phyloP scores from a whole-genome alignment of 1,140 invertebrate genomes.

The Latrodectus geometricus region DNA sequence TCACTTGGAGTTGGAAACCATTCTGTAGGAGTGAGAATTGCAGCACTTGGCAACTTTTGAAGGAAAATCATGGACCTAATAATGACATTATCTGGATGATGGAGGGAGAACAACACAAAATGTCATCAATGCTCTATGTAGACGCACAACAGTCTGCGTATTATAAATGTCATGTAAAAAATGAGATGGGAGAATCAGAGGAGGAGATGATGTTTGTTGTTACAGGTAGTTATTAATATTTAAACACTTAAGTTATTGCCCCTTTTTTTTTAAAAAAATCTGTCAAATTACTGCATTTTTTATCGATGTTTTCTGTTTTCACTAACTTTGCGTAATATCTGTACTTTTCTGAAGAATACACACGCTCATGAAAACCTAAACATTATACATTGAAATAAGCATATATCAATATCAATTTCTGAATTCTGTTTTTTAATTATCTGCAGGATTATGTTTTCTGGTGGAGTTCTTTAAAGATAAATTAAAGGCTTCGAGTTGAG shows the following conservation, averaged over 20 bases:
- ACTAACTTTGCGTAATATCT: too few relatives aligned
- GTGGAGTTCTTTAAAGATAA: too few relatives aligned
- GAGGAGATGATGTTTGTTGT: conserved; percentile 35
- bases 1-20: conserved; percentile 34
- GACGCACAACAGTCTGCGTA: conserved; percentile 22
- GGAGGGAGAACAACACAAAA: conserved; percentile 3
- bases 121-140: neutral
- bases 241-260: neutral
- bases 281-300: too few relatives aligned
- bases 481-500: too few relatives aligned
- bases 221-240: conserved; percentile 13
- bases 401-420: too few relatives aligned
- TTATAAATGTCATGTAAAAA: conserved; percentile 18
- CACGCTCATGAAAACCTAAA: too few relatives aligned
- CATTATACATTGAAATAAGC: too few relatives aligned
- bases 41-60: neutral
- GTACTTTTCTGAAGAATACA: too few relatives aligned
- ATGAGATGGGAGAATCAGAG: conserved; percentile 27
- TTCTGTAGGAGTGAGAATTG: neutral
- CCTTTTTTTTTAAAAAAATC: neutral
- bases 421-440: too few relatives aligned
- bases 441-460: too few relatives aligned
- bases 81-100: conserved; percentile 20
- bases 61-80: neutral
- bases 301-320: too few relatives aligned